These are phyloP conservation scores for Cryptoprocta ferox DNA, from an alignment of 2,797 vertebrate species.

Conservation along the genomic window DNA sequence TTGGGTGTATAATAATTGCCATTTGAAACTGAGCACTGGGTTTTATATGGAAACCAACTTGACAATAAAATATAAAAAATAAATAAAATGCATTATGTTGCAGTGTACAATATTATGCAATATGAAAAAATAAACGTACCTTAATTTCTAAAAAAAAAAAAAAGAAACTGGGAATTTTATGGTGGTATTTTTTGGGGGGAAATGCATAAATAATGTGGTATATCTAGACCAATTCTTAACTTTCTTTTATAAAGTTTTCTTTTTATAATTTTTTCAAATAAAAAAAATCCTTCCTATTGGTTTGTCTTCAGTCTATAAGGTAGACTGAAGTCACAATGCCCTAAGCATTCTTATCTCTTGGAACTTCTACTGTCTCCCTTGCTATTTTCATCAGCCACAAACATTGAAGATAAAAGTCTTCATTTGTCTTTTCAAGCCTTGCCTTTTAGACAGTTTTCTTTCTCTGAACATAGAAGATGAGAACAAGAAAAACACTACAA, in stretches of 20 bases:
- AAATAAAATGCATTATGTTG: slow-evolving; percentile 58
- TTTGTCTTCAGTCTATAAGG: slow-evolving; percentile 1
- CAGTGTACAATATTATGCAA: slow-evolving; percentile 35
- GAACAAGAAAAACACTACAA: not conserved
- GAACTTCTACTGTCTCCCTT: not conserved
- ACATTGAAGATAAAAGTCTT: not conserved
- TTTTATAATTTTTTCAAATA: not conserved
- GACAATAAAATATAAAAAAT: too few relatives aligned
- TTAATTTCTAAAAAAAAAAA: slow-evolving; percentile 60
- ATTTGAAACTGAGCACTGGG: too few relatives aligned
- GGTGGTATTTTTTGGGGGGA: not conserved
- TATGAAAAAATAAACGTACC: slow-evolving; percentile 34
- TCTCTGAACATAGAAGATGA: slow-evolving; percentile 8
- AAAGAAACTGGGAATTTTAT: slow-evolving; percentile 43
- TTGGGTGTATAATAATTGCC: not conserved
- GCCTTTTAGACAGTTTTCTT: not conserved
- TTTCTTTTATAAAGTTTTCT: slow-evolving; percentile 38
- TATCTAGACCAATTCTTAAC: not conserved
- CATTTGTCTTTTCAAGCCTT: slow-evolving; percentile 48
- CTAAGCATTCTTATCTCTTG: not conserved
- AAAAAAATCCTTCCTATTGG: not conserved
- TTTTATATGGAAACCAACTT: too few relatives aligned
- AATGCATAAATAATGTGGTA: slow-evolving; percentile 7
- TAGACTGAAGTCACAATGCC: not conserved
- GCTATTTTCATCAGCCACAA: not conserved